These are phyloP conservation scores for Rhinopomastus cyanomelas DNA, from an alignment of 2,113 vertebrate genomes.

Conservation along the genomic window DNA sequence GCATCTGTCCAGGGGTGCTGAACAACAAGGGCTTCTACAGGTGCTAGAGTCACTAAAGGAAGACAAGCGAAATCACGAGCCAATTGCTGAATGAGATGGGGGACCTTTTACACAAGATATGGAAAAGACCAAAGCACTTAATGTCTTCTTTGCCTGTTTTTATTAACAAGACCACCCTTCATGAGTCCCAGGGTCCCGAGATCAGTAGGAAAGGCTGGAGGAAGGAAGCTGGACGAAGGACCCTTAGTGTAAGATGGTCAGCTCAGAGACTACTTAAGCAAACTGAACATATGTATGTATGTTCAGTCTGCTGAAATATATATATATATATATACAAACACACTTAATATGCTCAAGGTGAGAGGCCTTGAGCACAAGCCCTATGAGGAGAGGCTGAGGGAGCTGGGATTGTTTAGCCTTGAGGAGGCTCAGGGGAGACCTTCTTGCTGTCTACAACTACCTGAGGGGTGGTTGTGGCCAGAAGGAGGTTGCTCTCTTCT, in stretches of 20 bases:
- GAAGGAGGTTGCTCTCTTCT: no score
- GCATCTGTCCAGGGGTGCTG: neutral
- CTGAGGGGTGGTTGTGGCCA: no score
- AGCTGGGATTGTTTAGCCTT: no score
- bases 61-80: neutral
- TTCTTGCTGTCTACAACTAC: no score
- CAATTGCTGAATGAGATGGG: neutral
- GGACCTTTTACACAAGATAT: neutral
- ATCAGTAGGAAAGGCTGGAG: neutral
- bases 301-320: no score
- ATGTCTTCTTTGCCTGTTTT: neutral
- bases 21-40: neutral
- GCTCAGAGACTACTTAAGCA: neutral
- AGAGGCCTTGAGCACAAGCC: no score
- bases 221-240: neutral
- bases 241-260: neutral
- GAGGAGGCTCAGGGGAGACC: no score
- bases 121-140: neutral
- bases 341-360: no score
- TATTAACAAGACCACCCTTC: neutral
- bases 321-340: no score
- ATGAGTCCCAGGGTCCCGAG: neutral
- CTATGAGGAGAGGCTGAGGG: no score
- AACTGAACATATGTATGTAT: no score
- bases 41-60: neutral